These are phyloP conservation scores for Myotis findleyi DNA, from an alignment of 2,797 vertebrate species.

Conservation along the genomic window DNA sequence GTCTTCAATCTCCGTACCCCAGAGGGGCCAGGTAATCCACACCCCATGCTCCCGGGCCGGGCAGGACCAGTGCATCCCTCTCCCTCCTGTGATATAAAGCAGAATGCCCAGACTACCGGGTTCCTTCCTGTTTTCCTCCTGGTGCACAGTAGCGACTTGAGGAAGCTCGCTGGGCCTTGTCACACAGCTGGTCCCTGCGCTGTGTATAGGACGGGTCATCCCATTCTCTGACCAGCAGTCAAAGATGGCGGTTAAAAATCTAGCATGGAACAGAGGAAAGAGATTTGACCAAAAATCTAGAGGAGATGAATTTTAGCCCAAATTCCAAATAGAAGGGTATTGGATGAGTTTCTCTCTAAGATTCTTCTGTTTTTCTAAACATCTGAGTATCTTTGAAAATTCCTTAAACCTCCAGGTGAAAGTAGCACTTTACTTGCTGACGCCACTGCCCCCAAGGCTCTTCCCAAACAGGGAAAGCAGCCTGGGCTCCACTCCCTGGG, in stretches of 20 bases:
- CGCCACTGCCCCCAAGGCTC: not conserved
- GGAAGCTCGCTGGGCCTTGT: not conserved
- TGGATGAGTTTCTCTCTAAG: not conserved
- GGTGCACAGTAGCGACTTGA: not conserved
- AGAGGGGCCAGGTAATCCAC: constrained; percentile 31
- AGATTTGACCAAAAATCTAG: not conserved
- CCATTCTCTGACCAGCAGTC: no score
- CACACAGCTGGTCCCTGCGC: not conserved
- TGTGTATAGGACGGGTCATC: not conserved
- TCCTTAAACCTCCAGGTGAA: not conserved
- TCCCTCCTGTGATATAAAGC: not conserved
- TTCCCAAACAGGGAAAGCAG: not conserved
- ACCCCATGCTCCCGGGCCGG: fast-evolving
- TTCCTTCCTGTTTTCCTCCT: not conserved
- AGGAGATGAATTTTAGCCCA: not conserved
- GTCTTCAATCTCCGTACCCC: constrained; percentile 92
- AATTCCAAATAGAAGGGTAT: not conserved
- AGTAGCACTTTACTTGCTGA: not conserved
- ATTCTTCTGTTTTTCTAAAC: not conserved
- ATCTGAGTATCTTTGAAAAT: not conserved
- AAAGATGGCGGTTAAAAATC: not conserved
- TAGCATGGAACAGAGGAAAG: not conserved
- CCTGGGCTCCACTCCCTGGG: no score
- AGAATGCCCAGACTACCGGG: fast-evolving
- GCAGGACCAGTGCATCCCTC: fast-evolving